Base-by-base conservation (phyloP, 2,888 invertebrate genomes). In the Microchrysa polita region DNA sequence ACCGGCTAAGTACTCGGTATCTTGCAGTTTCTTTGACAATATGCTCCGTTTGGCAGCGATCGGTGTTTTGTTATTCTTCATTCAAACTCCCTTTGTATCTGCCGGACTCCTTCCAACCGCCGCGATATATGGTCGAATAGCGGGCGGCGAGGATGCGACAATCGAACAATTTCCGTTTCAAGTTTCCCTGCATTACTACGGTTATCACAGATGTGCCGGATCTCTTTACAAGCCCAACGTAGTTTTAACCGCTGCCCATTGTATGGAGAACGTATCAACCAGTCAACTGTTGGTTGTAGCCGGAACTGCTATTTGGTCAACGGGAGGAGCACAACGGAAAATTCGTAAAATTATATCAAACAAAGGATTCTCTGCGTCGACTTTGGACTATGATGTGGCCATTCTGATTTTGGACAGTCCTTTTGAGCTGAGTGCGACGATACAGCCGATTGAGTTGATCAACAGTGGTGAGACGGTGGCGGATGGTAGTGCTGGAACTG, bases 371-470 rank as follows among this genome's bases (percentile, higher is more conserved):
- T 87, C 85, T 75, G 80, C 84, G 0, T 82, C 82, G 1, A 87
- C 86, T 57, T 82, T 84, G 73, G 87, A 88, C 22, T 87, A 89
- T 77, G 89, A 91, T 80, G 83, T 90, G 9, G 90, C 90, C 0
- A 79, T 91, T 12, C 78, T 91, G 40, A 85, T 86, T 67, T 79
- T 91, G 22, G 85, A 86, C 76, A 85, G 87, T 10, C 86, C 87
- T 1, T 84, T 87, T 9, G 82, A 82, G 74, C 87, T 88, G 75
- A 87, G 86, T 76, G 85, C 82, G 74, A 82, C 85, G 34, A 86
- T 90, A 59, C 83, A 86, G 1, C 90, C 90, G 0, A 87, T 91
- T 69, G 88, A 88, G 76, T 79, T 91, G 77, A 88, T 90, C 2
- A 81, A 85, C 73, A 57, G 76, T 1, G 82, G 80, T 4, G 83